Base-by-base conservation (phyloP, 2,888 invertebrate genomes). In the Prosopocoilus inquinatus region DNA sequence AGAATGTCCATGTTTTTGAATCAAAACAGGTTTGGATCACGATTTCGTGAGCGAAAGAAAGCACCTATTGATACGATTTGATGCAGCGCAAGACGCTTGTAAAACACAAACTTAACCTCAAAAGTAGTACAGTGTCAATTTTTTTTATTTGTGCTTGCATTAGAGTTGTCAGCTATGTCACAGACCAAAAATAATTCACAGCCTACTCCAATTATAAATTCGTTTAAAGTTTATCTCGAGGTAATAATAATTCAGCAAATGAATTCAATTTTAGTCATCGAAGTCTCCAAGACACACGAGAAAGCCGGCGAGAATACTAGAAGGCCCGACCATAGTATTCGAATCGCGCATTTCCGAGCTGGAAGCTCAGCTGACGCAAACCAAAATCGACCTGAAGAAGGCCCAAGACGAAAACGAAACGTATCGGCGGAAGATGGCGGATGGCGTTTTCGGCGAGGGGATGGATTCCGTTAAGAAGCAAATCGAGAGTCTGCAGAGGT, bases 291-390 rank as follows among this genome's bases (percentile, higher is more conserved):
- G 55, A 68, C 70, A 62, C 59, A 60, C 50, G 62, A 66, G 54
- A 63, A 70, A 49, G 46, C 53, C 13, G 50, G 20, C 20, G 20
- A 55, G 60, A 44, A 80, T 79, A 45, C 75, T 89, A 9, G 89
- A 89, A 69, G 90, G 90, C 0, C 90, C 91, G 0, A 87, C 85
- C 62, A 91, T 91, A 55, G 87, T 92, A 15, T 91, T 89, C 69
- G 92, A 92, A 73, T 91, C 92, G 0, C 82, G 90, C 59, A 91
- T 92, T 50, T 88, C 91, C 2, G 92, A 93, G 68, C 72, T 93
- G 53, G 92, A 93, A 70, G 92, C 92, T 0, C 91, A 92, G 67
- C 75, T 92, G 43, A 86, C 89, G 5, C 91, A 92, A 71, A 77
- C 88, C 0, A 87, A 83, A 70, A 88, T 92, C 51, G 91, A 90